Conservation (phyloP, 92 coral and sea anemone genomes). For the Porites evermanni region DNA sequence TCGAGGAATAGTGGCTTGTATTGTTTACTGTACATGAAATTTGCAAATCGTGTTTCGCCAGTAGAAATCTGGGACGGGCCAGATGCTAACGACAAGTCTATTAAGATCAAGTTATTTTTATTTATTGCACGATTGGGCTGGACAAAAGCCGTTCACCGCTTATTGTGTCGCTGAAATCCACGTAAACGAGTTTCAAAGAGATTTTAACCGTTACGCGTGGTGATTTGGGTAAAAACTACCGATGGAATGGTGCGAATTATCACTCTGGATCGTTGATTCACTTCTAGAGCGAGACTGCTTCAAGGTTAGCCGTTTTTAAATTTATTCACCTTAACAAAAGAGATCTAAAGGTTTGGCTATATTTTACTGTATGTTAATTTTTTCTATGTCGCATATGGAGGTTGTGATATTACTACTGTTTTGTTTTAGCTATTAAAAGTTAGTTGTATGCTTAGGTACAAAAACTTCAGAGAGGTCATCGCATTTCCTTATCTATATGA, state of each 20-base stretch:
- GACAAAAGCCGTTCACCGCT: background rate
- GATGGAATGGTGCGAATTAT: conserved; percentile 95
- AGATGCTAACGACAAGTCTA: conserved; percentile 5
- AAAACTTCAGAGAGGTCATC: background rate
- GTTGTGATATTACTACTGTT: conserved; percentile 19
- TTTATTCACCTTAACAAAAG: background rate
- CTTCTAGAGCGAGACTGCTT: conserved; percentile 91
- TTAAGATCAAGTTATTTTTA: conserved; percentile 15
- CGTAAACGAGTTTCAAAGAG: conserved; percentile 10
- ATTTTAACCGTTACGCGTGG: conserved; percentile 19
- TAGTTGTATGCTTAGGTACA: background rate
- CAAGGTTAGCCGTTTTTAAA: conserved; percentile 73
- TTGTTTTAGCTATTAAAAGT: background rate
- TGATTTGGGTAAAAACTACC: background rate
- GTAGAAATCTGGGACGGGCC: conserved; percentile 40
- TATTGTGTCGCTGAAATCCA: conserved; percentile 2
- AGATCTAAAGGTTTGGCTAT: conserved; percentile 12
- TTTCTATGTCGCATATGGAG: background rate
- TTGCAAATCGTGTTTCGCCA: background rate
- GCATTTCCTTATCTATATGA: background rate
- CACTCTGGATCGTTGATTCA: conserved; percentile 94
- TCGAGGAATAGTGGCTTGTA: background rate
- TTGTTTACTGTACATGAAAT: background rate
- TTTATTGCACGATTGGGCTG: conserved; percentile 8
- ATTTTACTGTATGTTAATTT: conserved; percentile 32